These are phyloP conservation scores for Pomatostomus ruficeps DNA, from an alignment of 2,113 vertebrate species.

Conservation along the genomic window DNA sequence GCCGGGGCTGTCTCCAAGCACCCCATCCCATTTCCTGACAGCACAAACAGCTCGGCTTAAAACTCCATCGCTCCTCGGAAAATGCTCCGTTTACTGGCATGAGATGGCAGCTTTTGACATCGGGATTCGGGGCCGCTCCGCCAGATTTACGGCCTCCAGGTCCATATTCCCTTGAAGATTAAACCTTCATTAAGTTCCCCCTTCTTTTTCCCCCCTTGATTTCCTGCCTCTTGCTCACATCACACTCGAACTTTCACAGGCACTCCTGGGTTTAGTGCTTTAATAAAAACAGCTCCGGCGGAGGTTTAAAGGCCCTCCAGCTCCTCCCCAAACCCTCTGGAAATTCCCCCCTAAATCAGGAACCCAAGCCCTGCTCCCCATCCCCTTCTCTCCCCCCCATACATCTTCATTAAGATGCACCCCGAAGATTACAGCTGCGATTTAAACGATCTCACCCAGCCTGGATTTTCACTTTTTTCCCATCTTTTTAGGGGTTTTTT, in stretches of 20 bases:
- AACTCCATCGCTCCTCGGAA: neutral
- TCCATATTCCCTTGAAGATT: constrained; percentile 76
- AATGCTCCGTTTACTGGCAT: constrained; percentile 40
- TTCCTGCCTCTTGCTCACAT: constrained; percentile 74
- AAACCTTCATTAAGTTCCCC: constrained; percentile 76
- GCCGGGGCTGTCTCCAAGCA: constrained; percentile 29
- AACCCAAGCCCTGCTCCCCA: neutral
- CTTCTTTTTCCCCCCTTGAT: constrained; percentile 32
- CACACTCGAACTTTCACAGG: constrained; percentile 61
- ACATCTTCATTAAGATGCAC: constrained; percentile 16
- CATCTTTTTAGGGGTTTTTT: neutral
- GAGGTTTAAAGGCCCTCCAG: constrained; percentile 63
- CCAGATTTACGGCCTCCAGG: constrained; percentile 69
- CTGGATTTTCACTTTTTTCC: neutral
- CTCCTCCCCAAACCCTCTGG: constrained; percentile 63
- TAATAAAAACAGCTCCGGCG: constrained; percentile 65
- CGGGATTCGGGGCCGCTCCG: constrained; percentile 62
- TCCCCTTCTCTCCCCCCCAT: neutral
- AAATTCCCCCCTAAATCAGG: constrained; percentile 35
- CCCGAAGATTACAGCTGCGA: constrained; percentile 3
- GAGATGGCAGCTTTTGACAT: constrained; percentile 69
- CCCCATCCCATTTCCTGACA: constrained; percentile 45
- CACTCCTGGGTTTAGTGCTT: constrained; percentile 61
- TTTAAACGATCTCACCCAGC: constrained; percentile 20
- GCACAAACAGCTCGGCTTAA: constrained; percentile 38